These are phyloP conservation scores for Crocuta crocuta DNA, from an alignment of 2,113 vertebrate species.

Conservation along the genomic window DNA sequence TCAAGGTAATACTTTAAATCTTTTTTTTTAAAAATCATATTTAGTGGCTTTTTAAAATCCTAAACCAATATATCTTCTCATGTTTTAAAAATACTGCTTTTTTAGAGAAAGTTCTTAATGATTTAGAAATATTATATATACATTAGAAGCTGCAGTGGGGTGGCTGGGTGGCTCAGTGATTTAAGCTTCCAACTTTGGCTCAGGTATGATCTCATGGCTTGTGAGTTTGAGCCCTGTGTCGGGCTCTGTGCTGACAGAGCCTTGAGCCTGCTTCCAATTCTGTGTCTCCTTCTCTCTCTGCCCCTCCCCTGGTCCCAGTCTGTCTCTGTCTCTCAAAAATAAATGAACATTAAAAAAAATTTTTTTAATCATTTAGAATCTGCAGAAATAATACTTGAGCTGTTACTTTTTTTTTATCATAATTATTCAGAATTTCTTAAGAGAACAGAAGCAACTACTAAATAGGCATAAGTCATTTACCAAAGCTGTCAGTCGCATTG, in stretches of 20 bases:
- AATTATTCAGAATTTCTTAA: conserved; percentile 45
- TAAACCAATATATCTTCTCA: neutral
- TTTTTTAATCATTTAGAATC: neutral
- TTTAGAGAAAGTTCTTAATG: conserved; percentile 28
- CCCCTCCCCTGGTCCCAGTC: too few relatives aligned
- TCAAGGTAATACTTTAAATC: conserved; percentile 91
- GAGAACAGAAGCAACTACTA: conserved; percentile 10
- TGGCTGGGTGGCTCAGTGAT: too few relatives aligned
- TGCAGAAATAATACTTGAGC: neutral
- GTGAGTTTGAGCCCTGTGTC: neutral
- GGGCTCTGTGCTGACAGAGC: neutral
- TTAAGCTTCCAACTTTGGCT: neutral
- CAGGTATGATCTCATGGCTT: neutral
- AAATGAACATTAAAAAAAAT: too few relatives aligned
- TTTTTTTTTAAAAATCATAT: conserved; percentile 32
- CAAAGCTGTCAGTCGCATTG: neutral
- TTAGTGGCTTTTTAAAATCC: neutral
- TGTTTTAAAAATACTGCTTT: conserved; percentile 52
- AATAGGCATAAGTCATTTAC: conserved; percentile 7
- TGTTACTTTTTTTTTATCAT: neutral
- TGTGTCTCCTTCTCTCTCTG: neutral
- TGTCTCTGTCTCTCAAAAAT: too few relatives aligned
- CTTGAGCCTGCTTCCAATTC: neutral
- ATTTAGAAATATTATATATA: neutral
- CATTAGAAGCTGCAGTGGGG: neutral